Conservation (phyloP, 2,797 vertebrate genomes). For the Myotis vivesi region DNA sequence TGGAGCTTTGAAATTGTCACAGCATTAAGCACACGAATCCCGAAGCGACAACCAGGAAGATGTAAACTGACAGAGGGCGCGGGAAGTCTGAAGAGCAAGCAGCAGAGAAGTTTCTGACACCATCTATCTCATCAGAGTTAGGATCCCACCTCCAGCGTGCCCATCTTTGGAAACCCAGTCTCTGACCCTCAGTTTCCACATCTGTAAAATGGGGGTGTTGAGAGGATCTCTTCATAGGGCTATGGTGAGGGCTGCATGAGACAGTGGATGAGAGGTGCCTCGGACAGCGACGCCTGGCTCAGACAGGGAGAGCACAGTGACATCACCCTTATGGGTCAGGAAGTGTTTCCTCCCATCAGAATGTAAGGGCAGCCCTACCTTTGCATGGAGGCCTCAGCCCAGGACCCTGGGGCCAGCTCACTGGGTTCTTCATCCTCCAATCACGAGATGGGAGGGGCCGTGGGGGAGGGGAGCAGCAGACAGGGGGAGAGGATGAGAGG, state of each 20-base stretch:
- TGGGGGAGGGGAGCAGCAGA: neutral
- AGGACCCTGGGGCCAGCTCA: neutral
- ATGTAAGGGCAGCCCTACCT: neutral
- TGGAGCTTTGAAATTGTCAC: neutral
- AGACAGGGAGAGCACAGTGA: fast-evolving
- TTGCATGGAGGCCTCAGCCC: neutral
- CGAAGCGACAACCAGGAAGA: neutral
- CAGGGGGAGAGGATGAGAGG: neutral
- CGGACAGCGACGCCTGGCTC: neutral
- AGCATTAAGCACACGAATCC: neutral
- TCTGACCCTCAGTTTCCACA: neutral
- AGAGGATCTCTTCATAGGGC: neutral
- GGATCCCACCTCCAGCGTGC: fast-evolving
- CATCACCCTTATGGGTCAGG: neutral
- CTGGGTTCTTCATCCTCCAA: neutral
- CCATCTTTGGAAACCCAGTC: fast-evolving
- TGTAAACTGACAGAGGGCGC: neutral
- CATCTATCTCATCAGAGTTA: neutral
- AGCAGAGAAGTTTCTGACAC: neutral
- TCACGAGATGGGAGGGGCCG: neutral
- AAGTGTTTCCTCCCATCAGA: neutral
- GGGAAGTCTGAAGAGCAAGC: neutral
- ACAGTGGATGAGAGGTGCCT: neutral
- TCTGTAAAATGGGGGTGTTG: neutral
- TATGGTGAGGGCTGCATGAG: fast-evolving